A percentile compares a stretch with the other conserved stretches of the same genome.
Conservation (phyloP, 1,140 invertebrate species). For the Drosophila pectinifera region DNA sequence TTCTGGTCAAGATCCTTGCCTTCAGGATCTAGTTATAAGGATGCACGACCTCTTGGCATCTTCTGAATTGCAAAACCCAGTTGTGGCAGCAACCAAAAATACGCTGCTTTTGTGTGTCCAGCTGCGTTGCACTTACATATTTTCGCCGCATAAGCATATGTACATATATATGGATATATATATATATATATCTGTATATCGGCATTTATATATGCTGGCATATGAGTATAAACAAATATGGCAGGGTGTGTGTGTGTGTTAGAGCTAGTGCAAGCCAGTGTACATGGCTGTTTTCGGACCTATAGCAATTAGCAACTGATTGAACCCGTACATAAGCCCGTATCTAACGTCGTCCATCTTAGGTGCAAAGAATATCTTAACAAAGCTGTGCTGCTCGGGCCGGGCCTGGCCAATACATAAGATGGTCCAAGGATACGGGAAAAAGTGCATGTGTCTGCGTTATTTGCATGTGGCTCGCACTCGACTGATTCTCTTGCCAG, state of each 20-base stretch:
- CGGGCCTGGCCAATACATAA: conserved; percentile 63
- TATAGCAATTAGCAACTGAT: conserved; percentile 80
- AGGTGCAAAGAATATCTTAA: conserved; percentile 80
- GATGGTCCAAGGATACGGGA: conserved; percentile 72
- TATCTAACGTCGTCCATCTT: conserved; percentile 72
- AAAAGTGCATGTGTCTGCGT: conserved; percentile 81
- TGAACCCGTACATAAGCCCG: conserved; percentile 74
- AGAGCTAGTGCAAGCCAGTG: conserved; percentile 12
- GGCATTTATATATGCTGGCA: conserved; percentile 42
- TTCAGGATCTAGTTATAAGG: background rate
- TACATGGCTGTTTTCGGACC: conserved; percentile 57
- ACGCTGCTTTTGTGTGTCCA: conserved; percentile 27
- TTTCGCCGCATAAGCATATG: conserved; percentile 45
- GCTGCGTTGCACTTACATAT: conserved; percentile 46
- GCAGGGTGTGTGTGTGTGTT: conserved; percentile 5
- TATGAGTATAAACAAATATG: conserved; percentile 41
- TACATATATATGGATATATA: conserved; percentile 4
- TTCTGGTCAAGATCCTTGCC: background rate
- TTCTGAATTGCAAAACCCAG: conserved; percentile 3
- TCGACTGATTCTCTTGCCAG: conserved; percentile 66
- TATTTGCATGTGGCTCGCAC: conserved; percentile 80
- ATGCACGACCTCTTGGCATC: background rate
- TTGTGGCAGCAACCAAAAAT: conserved; percentile 6
- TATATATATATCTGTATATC: conserved; percentile 14
- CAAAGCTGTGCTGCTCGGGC: conserved; percentile 58